Conservation (phyloP, 64 coral and sea anemone genomes). For the Cladopsammia gracilis region DNA sequence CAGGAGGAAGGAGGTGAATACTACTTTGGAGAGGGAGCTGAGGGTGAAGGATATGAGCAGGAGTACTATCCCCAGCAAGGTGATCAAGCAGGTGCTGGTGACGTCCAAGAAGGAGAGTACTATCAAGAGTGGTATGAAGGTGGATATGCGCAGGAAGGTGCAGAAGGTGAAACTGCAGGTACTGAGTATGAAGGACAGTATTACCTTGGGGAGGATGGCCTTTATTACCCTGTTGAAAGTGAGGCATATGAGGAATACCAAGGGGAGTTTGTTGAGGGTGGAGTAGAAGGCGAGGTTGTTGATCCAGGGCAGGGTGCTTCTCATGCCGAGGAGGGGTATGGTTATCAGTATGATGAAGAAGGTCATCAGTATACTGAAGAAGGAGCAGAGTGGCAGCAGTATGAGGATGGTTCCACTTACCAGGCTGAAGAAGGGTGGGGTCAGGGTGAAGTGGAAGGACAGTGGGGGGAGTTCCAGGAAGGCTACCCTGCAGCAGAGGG, state of each 20-base stretch:
- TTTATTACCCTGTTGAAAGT: slow-evolving; percentile 41
- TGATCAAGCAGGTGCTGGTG: not conserved
- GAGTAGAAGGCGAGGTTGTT: not conserved
- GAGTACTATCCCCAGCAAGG: slow-evolving; percentile 16
- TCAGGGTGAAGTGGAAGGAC: slow-evolving; percentile 26
- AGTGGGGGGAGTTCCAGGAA: slow-evolving; percentile 33
- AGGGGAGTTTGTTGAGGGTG: slow-evolving; percentile 18
- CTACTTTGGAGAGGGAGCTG: slow-evolving; percentile 31
- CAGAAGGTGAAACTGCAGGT: not conserved
- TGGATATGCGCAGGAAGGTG: slow-evolving; percentile 27
- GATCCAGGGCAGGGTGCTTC: not conserved
- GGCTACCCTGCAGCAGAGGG: slow-evolving; percentile 2
- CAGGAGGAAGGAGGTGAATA: slow-evolving; percentile 20
- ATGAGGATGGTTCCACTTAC: slow-evolving; percentile 14
- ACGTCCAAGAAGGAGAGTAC: not conserved
- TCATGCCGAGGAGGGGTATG: slow-evolving; percentile 12
- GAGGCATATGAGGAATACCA: slow-evolving; percentile 25
- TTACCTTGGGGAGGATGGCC: slow-evolving; percentile 40
- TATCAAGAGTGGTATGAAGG: slow-evolving; percentile 21
- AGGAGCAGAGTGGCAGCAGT: slow-evolving; percentile 25
- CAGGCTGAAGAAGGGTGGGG: slow-evolving; percentile 1
- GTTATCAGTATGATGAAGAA: slow-evolving; percentile 27
- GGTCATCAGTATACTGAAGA: not conserved
- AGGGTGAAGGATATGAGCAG: slow-evolving; percentile 19
- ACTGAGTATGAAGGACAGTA: slow-evolving; percentile 34